These are phyloP conservation scores for Spheniscus mendiculus DNA, from an alignment of 2,113 vertebrate genomes.

Conservation along the genomic window DNA sequence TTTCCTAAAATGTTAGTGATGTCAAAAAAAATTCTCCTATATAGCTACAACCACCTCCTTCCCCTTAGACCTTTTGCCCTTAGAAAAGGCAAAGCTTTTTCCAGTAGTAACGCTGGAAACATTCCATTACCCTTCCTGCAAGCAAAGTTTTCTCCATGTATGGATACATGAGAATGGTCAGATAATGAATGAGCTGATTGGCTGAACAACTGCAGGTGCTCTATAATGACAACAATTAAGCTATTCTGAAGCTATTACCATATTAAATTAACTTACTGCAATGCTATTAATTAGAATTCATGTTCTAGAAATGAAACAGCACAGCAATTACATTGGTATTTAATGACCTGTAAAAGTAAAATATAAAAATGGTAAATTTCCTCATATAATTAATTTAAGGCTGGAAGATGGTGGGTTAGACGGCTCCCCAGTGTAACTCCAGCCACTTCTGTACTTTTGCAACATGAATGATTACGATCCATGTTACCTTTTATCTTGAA, in stretches of 20 bases:
- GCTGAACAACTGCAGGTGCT: conserved; percentile 52
- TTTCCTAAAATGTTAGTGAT: conserved; percentile 1
- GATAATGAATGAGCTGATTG: conserved; percentile 33
- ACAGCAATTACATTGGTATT: conserved; percentile 24
- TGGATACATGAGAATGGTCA: background rate
- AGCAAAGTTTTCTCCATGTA: background rate
- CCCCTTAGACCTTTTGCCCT: background rate
- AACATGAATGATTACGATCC: background rate
- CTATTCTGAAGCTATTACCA: conserved; percentile 61
- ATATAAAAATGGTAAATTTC: conserved; percentile 24
- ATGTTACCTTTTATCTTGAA: background rate
- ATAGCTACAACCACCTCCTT: background rate
- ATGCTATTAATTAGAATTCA: conserved; percentile 58
- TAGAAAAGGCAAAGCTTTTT: background rate
- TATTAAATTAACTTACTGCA: conserved; percentile 51
- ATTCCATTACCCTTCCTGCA: background rate
- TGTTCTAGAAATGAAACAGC: conserved; percentile 31
- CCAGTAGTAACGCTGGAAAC: background rate
- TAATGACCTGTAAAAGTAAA: conserved; percentile 49
- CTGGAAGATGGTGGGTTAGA: background rate
- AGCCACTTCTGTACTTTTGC: background rate
- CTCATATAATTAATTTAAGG: conserved; percentile 26
- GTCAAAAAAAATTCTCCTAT: background rate
- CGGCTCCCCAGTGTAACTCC: background rate
- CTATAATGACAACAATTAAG: conserved; percentile 65